These are phyloP conservation scores for Drosophila mayaguana DNA, from an alignment of 2,888 invertebrate species.

Conservation along the genomic window DNA sequence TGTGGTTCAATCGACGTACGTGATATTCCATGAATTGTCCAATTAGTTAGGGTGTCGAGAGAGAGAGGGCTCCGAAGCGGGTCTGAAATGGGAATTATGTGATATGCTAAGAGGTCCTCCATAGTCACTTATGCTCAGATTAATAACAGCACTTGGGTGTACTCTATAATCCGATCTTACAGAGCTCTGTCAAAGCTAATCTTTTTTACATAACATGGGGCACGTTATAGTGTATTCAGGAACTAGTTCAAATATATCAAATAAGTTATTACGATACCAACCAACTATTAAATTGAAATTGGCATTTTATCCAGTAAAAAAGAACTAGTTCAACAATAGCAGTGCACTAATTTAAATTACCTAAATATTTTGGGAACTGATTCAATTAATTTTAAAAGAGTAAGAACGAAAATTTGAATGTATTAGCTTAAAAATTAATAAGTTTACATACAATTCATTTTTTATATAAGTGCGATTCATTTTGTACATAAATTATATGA, in stretches of 20 bases:
- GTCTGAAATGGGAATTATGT: constrained; percentile 21
- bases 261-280: neutral
- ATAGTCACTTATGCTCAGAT: neutral
- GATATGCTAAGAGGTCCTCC: constrained; percentile 3
- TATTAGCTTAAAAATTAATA: too few species aligned
- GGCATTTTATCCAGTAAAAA: neutral
- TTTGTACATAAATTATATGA: too few species aligned
- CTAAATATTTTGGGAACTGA: too few species aligned
- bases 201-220: neutral
- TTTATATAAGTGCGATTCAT: too few species aligned
- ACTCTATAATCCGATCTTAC: neutral
- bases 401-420: too few species aligned
- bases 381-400: too few species aligned
- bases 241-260: neutral
- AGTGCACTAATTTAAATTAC: too few species aligned
- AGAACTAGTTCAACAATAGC: too few species aligned
- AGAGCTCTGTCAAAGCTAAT: neutral
- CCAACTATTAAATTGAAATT: neutral
- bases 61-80: neutral
- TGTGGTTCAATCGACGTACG: constrained; percentile 43
- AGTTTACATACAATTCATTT: too few species aligned
- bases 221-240: neutral
- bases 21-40: constrained; percentile 47
- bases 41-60: constrained; percentile 37
- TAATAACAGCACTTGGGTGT: neutral